These are phyloP conservation scores for Yponomeuta sedellus DNA, from an alignment of 2,888 invertebrate genomes.

Conservation along the genomic window DNA sequence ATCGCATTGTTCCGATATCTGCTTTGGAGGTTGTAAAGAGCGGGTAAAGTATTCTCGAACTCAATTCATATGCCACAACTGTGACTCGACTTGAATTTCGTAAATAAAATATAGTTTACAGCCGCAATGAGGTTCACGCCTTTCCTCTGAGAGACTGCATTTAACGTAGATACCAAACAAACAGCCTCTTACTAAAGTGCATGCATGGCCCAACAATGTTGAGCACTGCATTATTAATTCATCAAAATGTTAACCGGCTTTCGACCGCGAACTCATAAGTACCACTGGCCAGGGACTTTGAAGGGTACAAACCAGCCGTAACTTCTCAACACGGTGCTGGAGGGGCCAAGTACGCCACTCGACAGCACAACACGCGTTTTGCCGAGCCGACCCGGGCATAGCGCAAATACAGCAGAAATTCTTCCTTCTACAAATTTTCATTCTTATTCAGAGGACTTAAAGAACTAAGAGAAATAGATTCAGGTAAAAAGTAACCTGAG, in stretches of 20 bases:
- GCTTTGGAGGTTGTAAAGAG: not conserved
- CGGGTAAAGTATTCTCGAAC: not conserved
- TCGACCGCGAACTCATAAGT: not conserved
- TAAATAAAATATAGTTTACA: too few relatives aligned
- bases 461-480: too few relatives aligned
- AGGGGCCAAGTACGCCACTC: not conserved
- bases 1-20: constrained; percentile 1
- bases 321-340: not conserved
- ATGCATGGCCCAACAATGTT: too few relatives aligned
- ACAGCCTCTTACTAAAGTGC: too few relatives aligned
- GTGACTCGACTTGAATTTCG: too few relatives aligned
- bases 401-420: not conserved
- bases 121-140: too few relatives aligned
- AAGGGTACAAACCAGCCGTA: constrained; percentile 1
- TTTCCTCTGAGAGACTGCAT: too few relatives aligned
- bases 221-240: not conserved
- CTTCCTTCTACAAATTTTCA: not conserved
- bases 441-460: too few relatives aligned
- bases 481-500: too few relatives aligned
- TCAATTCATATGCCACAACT: too few relatives aligned
- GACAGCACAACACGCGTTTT: constrained; percentile 2
- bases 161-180: too few relatives aligned
- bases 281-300: not conserved
- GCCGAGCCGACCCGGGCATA: not conserved
- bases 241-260: not conserved